Conservation (phyloP, 2,113 vertebrate species). For the Elanus axillaris region DNA sequence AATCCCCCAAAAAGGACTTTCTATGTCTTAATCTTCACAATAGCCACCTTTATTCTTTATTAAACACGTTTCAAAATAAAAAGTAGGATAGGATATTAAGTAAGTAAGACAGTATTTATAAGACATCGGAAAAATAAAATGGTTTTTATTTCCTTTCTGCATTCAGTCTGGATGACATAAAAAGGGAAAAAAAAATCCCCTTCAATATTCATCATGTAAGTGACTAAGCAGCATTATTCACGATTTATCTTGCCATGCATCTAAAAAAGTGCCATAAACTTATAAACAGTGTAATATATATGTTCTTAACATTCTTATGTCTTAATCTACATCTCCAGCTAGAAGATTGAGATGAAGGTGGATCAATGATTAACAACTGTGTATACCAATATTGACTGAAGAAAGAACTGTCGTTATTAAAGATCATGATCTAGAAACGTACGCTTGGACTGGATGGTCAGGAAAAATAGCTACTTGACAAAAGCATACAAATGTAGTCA, state of each 20-base stretch:
- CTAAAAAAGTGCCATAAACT: not conserved
- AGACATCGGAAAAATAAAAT: not conserved
- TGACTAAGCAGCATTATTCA: conserved; percentile 8
- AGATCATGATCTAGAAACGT: not conserved
- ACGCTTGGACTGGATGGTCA: not conserved
- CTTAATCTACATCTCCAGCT: not conserved
- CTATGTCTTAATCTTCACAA: not conserved
- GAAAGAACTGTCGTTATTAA: not conserved
- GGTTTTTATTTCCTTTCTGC: not conserved
- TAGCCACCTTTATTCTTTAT: not conserved
- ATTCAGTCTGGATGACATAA: not conserved
- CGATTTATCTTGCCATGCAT: not conserved
- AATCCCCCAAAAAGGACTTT: fast-evolving
- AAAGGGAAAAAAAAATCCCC: not conserved
- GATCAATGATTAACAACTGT: not conserved
- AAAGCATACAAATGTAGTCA: not conserved
- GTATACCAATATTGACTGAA: not conserved
- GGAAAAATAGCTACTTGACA: not conserved
- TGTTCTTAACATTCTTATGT: not conserved
- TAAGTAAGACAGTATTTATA: not conserved
- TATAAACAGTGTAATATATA: not conserved
- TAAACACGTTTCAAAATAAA: not conserved
- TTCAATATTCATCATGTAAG: not conserved
- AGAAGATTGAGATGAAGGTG: not conserved
- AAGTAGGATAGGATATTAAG: not conserved